Base-by-base conservation (phyloP, 2,888 invertebrate species). In the Dolichomitus sp. region DNA sequence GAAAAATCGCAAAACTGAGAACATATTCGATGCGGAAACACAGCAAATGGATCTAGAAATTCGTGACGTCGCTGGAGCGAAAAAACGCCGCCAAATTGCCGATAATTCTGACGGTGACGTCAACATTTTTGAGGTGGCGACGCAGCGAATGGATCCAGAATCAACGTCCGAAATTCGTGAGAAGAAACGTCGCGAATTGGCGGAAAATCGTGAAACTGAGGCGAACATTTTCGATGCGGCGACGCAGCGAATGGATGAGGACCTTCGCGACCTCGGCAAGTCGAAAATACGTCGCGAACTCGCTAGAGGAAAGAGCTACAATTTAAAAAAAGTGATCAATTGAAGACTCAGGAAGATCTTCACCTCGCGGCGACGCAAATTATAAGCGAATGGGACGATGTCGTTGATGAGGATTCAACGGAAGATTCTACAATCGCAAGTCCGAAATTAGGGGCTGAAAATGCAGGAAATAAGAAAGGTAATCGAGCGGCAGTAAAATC, bases 71-170 rank as follows among this genome's bases (percentile, higher is more conserved):
- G 4, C 48, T 4, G n/a, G 1, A 4, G 17, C 17, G 17, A 54
- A 27, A 11, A 23, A 12, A 37, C 37, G 37, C 37, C 37, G 37
- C 9, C 37, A 37, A 37, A 37, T 37, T 37, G 37, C 37, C 0
- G 37, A 6, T 9, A 37, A 37, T 37, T 9, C 1, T 37, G 37
- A 5, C 7, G 4, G 6, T 0, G 54, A 65, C 0, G 72, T 74
- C 11, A 66, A 82, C 12, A 65, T 83, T 27, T 45, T 27, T 0
- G 68, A 84, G 9, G 50, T 14, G 4, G 65, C 17, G 9, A 85
- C 80, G 2, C 82, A 86, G 73, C 54, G 37, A 19, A 11, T 57
- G 7, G 17, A 23, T 17, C 48, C 17, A 11, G 23, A 52, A 11
- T 11, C 12, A 0, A 9, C 19, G 7, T 5, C 9, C 52, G 23